Percentiles rank a stretch among this genome's conserved stretches.
Evolutionary conservation across 1,140 invertebrate genomes (phyloP).

Genomic region (Drosophila mojavensis): DNA sequence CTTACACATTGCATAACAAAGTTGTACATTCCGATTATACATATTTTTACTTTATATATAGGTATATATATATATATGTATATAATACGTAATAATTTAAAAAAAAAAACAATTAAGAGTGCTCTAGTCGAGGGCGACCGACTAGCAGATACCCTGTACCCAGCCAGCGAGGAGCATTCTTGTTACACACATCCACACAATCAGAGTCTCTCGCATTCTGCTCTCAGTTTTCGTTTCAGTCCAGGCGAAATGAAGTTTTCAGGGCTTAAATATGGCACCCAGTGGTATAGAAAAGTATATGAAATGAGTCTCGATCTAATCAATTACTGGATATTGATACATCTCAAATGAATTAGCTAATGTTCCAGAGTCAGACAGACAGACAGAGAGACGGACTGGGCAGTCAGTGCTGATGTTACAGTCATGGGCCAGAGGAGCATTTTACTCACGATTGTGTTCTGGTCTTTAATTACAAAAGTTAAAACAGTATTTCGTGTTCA

Average conservation of each 20-base stretch:
- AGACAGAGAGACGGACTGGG: too few relatives aligned
- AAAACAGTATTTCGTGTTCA: neutral
- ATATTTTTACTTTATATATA: slow-evolving; percentile 48
- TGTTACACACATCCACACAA: neutral
- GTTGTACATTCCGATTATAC: slow-evolving; percentile 67
- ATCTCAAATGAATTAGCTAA: too few relatives aligned
- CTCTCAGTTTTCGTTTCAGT: neutral
- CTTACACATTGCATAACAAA: slow-evolving; percentile 79
- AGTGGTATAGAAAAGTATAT: too few relatives aligned
- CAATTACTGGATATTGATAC: too few relatives aligned
- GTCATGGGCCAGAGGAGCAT: neutral
- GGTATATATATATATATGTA: slow-evolving; percentile 16
- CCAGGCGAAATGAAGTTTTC: neutral
- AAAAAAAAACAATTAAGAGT: slow-evolving; percentile 9
- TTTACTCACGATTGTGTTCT: neutral
- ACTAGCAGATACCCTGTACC: slow-evolving; percentile 1
- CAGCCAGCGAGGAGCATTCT: neutral
- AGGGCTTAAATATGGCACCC: slow-evolving; percentile 5
- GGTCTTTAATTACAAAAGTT: neutral
- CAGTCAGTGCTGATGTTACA: neutral
- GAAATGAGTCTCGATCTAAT: too few relatives aligned
- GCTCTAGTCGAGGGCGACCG: neutral
- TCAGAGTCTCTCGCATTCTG: neutral
- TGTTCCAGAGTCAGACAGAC: too few relatives aligned
- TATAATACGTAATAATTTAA: slow-evolving; percentile 69